Evolutionary conservation across 2,797 vertebrate genomes (phyloP), one percentile per base, ranked within the genome.

Genomic region (Leontocebus nigricollis): DNA sequence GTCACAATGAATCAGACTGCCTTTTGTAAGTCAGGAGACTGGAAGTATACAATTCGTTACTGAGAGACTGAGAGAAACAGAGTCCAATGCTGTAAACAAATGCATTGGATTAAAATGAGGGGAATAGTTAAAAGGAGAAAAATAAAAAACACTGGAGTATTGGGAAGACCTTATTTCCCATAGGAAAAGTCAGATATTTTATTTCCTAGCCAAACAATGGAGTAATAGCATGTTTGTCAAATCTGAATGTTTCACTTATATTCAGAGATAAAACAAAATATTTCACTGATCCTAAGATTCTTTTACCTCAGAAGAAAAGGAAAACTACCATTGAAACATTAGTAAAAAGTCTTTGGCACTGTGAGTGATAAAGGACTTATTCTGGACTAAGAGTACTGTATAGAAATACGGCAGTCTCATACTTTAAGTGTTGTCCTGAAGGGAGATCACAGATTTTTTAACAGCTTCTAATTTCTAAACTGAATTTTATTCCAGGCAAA

Each of bases 401-500:
- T 81, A 27, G 92, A 70, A 95, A 48, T 15, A 70, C 59, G 8
- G 12, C 30, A 64, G 5, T 12, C 79, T 89, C 75, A 87, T 41
- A 30, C 14, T 85, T 80, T 72, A 77, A 77, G 61, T 41, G 26
- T 67, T 61, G 2, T 83, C 44, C 57, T 67, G 14, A 96, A 94
- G 44, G 17, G 9, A 73, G 44, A 79, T 30, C 33, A 50, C 20
- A 94, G 79, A 84, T 93, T 94, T 4, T 92, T 19, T 39, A 90
- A 86, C 36, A 76, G 67, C 46, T 12, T 77, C 86, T 95, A 86
- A 70, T 94, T 75, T 93, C 44, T 90, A 39, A 87, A 82, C 5
- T 80, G 79, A 73, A 95, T 79, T 80, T 80, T 67, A 81, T 88
- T 95, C 64, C 33, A 36, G 26, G 13, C 77, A 90, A 88, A 95